Base-by-base conservation (phyloP, 2,113 vertebrate species). In the Uropsilus gracilis region DNA sequence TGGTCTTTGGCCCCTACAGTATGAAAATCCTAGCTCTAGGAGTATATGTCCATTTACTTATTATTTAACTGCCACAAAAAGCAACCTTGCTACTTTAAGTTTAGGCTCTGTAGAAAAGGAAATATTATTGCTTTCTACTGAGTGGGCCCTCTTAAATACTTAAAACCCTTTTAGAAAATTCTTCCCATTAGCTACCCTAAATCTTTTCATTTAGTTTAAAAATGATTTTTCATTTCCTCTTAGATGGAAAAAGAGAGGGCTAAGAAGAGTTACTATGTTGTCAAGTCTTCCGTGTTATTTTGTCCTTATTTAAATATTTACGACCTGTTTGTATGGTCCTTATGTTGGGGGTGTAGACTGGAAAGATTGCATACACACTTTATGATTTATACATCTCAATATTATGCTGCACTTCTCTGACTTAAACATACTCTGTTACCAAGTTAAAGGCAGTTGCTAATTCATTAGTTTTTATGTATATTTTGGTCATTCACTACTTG, bases 141-240 rank as follows among this genome's bases (percentile, higher is more conserved):
- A 83, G 17, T 39, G 8, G 14, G 22, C 22, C 37, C 59, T 34
- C 85, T 37, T 50, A 77, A 81, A 82, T 85, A 75, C 37, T 61
- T 73, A 39, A 86, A 94, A 93, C 26, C 46, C 63, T 86, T 86
- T 69, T 61, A 82, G 53, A 83, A 86, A 86, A 82, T 71, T 88
- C 42, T 84, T 78, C 32, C 28, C 55, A 9, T 87, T 85, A 92
- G 44, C 13, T 75, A 84, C 72, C 59, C 34, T 81, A 68, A 78
- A 73, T 84, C 32, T 73, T 96, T 87, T 82, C 28, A 39, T 81
- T 72, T 71, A 61, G n/a, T 48, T 91, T 91, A 86, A 78, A 86
- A 50, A 50, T 68, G 7, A 39, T 84, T 91, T 95, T 92, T 88
- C 28, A 77, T 81, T 86, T 26, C 34, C 64, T 89, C 63, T 55